Conservation (phyloP, 2,113 vertebrate genomes). For the Electrona antarctica region DNA sequence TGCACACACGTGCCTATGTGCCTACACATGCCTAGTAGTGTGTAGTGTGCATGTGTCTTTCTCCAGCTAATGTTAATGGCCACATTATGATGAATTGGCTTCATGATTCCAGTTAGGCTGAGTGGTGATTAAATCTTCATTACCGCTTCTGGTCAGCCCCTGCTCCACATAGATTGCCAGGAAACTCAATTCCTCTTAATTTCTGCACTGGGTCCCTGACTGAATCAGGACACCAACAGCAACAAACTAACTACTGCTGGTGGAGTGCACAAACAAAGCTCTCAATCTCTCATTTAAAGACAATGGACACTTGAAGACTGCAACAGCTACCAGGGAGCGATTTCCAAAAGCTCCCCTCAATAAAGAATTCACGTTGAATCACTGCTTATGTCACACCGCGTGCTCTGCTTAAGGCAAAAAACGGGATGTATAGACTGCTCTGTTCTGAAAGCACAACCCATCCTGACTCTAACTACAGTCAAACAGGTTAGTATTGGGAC, state of each 20-base stretch:
- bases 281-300: conserved; percentile 40
- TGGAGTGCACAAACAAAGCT: conserved; percentile 33
- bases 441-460: too few species aligned
- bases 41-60: conserved; percentile 6
- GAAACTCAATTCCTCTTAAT: conserved; percentile 72
- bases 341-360: neutral
- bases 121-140: conserved; percentile 80
- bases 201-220: conserved; percentile 58
- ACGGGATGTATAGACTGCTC: neutral
- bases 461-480: too few species aligned
- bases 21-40: neutral
- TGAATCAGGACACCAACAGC: conserved; percentile 60
- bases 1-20: neutral
- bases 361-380: neutral
- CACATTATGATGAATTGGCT: conserved; percentile 71
- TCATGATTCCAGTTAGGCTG: conserved; percentile 64
- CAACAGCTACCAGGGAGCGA: conserved; percentile 4
- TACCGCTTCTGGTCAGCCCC: conserved; percentile 68
- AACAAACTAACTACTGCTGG: conserved; percentile 62
- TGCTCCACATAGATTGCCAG: conserved; percentile 64
- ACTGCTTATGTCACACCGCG: conserved; percentile 1
- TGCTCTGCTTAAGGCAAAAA: neutral
- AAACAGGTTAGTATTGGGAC: too few species aligned
- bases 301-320: conserved; percentile 8
- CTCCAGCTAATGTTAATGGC: conserved; percentile 54